A percentile compares a stretch with the other conserved stretches of the same genome.
phyloP scores from a whole-genome alignment of 2,797 vertebrate species.

The Gymnoscopelus braueri region DNA sequence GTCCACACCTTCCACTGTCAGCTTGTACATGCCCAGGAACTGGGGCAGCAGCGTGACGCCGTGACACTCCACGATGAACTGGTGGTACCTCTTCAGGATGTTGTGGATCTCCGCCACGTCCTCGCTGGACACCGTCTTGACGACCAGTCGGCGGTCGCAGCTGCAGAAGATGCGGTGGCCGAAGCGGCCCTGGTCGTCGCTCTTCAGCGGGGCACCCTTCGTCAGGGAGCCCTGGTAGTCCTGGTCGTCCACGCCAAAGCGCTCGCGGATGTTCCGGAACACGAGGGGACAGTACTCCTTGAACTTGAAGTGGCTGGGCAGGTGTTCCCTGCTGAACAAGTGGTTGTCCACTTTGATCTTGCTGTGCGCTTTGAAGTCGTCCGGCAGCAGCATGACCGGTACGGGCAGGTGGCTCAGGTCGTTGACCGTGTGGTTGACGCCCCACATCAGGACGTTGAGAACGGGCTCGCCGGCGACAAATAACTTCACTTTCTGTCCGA shows the following conservation, averaged over 20 bases:
- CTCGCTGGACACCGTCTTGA: slow-evolving; percentile 93
- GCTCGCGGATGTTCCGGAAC: slow-evolving; percentile 92
- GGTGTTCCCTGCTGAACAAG: slow-evolving; percentile 97
- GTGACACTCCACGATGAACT: slow-evolving; percentile 97
- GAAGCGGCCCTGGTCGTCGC: slow-evolving; percentile 91
- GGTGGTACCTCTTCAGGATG: slow-evolving; percentile 96
- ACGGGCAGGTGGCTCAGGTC: slow-evolving; percentile 94
- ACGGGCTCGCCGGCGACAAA: slow-evolving; percentile 94
- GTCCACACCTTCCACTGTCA: slow-evolving; percentile 92
- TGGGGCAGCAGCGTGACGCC: slow-evolving; percentile 94
- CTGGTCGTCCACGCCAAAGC: slow-evolving; percentile 93
- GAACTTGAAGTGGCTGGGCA: slow-evolving; percentile 95
- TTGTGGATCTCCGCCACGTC: slow-evolving; percentile 97
- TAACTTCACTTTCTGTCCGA: slow-evolving; percentile 94
- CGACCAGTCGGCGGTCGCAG: slow-evolving; percentile 92
- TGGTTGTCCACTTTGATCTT: slow-evolving; percentile 99
- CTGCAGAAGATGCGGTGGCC: slow-evolving; percentile 92
- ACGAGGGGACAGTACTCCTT: slow-evolving; percentile 97
- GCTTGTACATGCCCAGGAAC: slow-evolving; percentile 95
- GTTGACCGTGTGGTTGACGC: slow-evolving; percentile 94
- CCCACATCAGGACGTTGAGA: slow-evolving; percentile 96
- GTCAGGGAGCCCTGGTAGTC: slow-evolving; percentile 97
- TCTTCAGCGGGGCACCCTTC: slow-evolving; percentile 91
- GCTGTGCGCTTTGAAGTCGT: slow-evolving; percentile 97
- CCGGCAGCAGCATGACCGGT: slow-evolving; percentile 96